Evolutionary conservation across 2,888 invertebrate genomes (phyloP).

Genomic region (Morpho deidamia): DNA sequence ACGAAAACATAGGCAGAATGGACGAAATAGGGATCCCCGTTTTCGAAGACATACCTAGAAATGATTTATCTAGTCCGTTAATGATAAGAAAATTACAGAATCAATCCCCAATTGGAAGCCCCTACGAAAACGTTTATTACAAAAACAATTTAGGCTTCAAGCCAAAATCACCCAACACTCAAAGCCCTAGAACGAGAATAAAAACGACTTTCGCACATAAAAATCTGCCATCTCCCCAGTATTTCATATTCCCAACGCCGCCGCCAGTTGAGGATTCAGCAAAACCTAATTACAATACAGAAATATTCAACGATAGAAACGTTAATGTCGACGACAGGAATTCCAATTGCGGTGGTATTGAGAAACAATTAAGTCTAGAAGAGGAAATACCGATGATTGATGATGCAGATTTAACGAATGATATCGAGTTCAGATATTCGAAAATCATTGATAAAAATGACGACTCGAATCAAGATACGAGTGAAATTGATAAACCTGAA

Average conservation of each 20-base stretch:
- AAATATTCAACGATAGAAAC: slow-evolving; percentile 13
- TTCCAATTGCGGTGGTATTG: slow-evolving; percentile 51
- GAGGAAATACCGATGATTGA: slow-evolving; percentile 77
- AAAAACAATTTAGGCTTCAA: slow-evolving; percentile 56
- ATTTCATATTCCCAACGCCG: slow-evolving; percentile 69
- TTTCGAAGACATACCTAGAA: slow-evolving; percentile 48
- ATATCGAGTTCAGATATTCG: slow-evolving; percentile 65
- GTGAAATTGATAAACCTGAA: slow-evolving; percentile 10
- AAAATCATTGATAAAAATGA: slow-evolving; percentile 33
- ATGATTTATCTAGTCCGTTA: slow-evolving; percentile 62
- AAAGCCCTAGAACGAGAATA: slow-evolving; percentile 79
- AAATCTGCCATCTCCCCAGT: slow-evolving; percentile 67
- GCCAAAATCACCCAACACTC: slow-evolving; percentile 69
- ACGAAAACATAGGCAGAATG: slow-evolving; percentile 62
- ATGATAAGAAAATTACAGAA: slow-evolving; percentile 55
- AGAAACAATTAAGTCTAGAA: slow-evolving; percentile 70
- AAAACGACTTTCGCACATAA: slow-evolving; percentile 78
- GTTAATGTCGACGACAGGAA: slow-evolving; percentile 11
- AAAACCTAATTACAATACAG: slow-evolving; percentile 41
- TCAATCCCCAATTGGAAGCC: slow-evolving; percentile 61
- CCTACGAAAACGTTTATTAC: slow-evolving; percentile 81
- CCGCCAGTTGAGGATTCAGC: slow-evolving; percentile 49
- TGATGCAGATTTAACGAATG: slow-evolving; percentile 61
- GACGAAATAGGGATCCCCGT: slow-evolving; percentile 70
- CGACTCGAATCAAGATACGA: slow-evolving; percentile 10